phyloP scores from a whole-genome alignment of 2,113 vertebrate species.

The Zosterops hypoxanthus region DNA sequence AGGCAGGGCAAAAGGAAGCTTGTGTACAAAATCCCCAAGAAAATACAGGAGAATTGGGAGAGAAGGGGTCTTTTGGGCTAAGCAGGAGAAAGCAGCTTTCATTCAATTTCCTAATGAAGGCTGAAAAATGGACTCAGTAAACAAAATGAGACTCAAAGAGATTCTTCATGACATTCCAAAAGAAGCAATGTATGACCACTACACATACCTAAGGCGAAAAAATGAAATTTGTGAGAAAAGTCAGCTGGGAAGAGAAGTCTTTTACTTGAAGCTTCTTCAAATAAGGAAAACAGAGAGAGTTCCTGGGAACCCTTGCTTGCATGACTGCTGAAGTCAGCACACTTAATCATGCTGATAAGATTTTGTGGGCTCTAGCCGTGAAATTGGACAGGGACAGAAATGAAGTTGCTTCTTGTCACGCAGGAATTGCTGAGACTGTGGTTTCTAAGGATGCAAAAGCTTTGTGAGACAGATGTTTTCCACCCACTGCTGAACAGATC shows the following conservation, averaged over 20 bases:
- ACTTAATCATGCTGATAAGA: conserved; percentile 6
- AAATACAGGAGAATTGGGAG: background rate
- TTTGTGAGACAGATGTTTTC: conserved; percentile 32
- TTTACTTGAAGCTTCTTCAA: conserved; percentile 4
- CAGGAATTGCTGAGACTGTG: background rate
- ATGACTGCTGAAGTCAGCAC: background rate
- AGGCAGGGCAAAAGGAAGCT: background rate
- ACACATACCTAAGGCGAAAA: background rate
- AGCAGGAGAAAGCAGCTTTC: background rate
- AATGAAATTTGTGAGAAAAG: background rate
- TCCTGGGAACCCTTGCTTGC: background rate
- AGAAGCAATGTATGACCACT: background rate
- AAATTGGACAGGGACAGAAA: conserved; percentile 33
- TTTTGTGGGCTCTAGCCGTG: background rate
- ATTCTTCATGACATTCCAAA: background rate
- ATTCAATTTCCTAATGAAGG: background rate
- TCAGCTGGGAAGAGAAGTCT: background rate
- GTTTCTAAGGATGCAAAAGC: background rate
- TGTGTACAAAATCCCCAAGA: background rate
- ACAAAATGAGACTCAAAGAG: background rate
- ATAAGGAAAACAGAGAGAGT: background rate
- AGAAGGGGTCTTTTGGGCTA: background rate
- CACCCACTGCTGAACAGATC: conserved; percentile 9
- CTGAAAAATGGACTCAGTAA: background rate
- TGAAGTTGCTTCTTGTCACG: background rate